These are phyloP conservation scores for Microctonus aethiopoides DNA, from an alignment of 2,888 invertebrate genomes.

Conservation along the genomic window DNA sequence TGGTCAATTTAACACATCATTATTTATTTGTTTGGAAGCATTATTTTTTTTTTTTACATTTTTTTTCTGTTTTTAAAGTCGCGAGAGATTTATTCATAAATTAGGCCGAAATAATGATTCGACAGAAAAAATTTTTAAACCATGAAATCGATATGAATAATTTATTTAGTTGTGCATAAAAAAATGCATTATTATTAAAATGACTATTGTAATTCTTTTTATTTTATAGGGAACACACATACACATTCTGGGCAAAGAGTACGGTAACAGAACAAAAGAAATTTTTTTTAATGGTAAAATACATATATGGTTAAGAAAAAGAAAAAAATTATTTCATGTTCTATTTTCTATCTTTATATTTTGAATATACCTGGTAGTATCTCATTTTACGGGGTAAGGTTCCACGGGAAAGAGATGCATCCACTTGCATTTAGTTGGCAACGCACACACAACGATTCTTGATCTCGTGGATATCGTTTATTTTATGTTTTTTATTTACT, in stretches of 20 bases:
- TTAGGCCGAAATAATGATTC: neutral
- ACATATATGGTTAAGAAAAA: conserved; percentile 3
- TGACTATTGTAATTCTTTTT: neutral
- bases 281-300: neutral
- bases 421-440: conserved; percentile 67
- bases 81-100: neutral
- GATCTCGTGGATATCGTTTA: conserved; percentile 68
- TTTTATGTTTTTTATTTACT: conserved; percentile 49
- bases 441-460: conserved; percentile 67
- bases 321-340: conserved; percentile 30
- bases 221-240: neutral
- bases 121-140: neutral
- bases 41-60: too few relatives aligned
- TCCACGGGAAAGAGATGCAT: conserved; percentile 60
- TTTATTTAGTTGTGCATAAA: neutral
- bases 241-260: neutral
- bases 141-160: neutral
- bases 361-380: conserved; percentile 64
- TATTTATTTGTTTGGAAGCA: neutral
- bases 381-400: conserved; percentile 59
- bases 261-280: neutral
- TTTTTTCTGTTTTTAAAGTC: neutral
- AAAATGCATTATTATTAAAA: neutral
- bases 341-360: conserved; percentile 17
- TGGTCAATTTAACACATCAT: neutral